Conservation (phyloP, 2,888 invertebrate genomes). For the Synergus laeviventris region DNA sequence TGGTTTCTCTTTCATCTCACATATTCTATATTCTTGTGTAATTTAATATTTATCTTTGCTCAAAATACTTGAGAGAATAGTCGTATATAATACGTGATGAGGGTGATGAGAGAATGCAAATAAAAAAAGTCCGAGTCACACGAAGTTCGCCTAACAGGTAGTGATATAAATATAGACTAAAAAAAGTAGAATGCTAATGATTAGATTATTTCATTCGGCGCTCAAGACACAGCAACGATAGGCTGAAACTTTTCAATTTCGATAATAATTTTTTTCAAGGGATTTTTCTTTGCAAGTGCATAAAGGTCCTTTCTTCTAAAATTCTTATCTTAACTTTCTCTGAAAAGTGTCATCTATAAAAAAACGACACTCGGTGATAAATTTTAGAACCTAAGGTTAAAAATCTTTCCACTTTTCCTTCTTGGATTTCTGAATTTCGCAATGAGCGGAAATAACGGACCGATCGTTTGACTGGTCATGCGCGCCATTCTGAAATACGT, state of each 20-base stretch:
- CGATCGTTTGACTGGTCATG: constrained; percentile 56
- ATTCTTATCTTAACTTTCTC: neutral
- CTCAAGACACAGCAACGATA: constrained; percentile 55
- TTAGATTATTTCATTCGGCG: constrained; percentile 63
- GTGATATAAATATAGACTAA: constrained; percentile 67
- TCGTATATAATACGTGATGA: neutral
- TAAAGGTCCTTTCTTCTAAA: neutral
- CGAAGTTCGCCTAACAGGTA: constrained; percentile 69
- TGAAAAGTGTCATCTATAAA: constrained; percentile 1
- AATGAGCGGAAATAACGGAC: neutral
- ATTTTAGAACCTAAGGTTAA: neutral
- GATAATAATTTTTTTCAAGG: neutral
- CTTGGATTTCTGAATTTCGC: neutral
- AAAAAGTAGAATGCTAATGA: constrained; percentile 58
- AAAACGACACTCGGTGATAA: constrained; percentile 1
- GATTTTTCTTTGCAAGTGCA: neutral
- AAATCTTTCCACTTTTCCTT: neutral
- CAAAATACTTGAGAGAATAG: constrained; percentile 29
- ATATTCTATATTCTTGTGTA: neutral
- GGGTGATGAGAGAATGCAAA: constrained; percentile 26
- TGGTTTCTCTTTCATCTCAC: neutral
- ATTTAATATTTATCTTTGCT: constrained; percentile 2
- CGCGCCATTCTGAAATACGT: constrained; percentile 49
- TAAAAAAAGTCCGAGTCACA: constrained; percentile 56
- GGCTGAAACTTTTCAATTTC: constrained; percentile 10